Evolutionary conservation across 1,140 invertebrate species (phyloP), one percentile per base, ranked within the genome.

Genomic region (Micrasema longulum): DNA sequence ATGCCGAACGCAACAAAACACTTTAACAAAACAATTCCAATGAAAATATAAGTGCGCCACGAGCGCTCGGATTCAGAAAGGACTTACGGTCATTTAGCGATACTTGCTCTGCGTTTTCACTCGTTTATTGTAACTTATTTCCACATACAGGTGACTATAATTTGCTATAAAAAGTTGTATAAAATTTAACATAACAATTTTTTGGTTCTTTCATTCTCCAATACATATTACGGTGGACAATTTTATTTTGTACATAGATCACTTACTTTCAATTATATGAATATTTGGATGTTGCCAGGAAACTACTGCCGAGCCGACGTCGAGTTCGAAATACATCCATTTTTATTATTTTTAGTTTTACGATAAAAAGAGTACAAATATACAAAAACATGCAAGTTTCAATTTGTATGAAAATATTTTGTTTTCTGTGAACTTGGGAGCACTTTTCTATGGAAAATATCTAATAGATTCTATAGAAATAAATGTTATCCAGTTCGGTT

Each of bases 361-460:
- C 18, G 14, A 41, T 60, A 60, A 60, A 31, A 60, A 60, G 55
- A 38, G 55, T 60, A 60, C 55, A 60, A 60, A 60, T 60, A 43
- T 60, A 60, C 53, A 60, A 60, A 60, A 60, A 14, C 53, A 38
- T 36, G 35, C 35, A 60, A 10, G 35, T 60, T 38, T 14, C 38
- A 1, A 18, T 60, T 38, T 35, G 14, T 60, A 60, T 38, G 53
- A 60, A 60, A 60, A 60, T 38, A 38, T 38, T 60, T 12, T 20
- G 3, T 41, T 60, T 60, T 18, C 10, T 23, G 55, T 22, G 55
- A 60, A 20, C 50, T 53, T 20, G 4, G 41, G 11, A 11, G 11
- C 41, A 45, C 41, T 6, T 31, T 31, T 31, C 26, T 31, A 31
- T 31, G 26, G 26, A 31, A 2, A n/a, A 45, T 45, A 45, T 16